Conservation (phyloP, 1,140 invertebrate genomes). For the Drosophila subobscura region DNA sequence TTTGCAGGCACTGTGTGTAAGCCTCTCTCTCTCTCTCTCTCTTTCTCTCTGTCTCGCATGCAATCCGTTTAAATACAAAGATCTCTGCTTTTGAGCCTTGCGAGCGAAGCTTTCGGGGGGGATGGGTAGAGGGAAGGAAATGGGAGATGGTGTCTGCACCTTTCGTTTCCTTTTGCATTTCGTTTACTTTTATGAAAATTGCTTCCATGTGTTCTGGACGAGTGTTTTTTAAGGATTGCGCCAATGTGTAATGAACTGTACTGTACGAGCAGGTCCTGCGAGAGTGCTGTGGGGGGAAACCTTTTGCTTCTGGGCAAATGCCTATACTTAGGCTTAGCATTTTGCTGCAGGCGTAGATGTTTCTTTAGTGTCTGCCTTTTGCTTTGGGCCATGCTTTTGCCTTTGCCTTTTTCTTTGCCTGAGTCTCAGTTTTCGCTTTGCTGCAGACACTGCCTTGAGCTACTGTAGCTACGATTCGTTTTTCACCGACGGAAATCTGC, state of each 20-base stretch:
- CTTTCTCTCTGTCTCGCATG: conserved; percentile 30
- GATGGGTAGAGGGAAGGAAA: background rate
- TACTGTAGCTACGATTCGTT: no score
- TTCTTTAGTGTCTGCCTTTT: no score
- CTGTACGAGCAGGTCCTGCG: conserved; percentile 18
- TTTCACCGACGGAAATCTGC: no score
- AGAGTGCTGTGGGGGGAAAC: conserved; percentile 12
- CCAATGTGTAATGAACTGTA: conserved; percentile 66
- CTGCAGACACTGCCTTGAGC: no score
- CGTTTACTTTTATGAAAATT: conserved; percentile 77
- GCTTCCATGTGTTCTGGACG: conserved; percentile 41
- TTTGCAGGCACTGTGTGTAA: conserved; percentile 19
- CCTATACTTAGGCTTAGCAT: no score
- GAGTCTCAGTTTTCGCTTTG: conserved; percentile 14
- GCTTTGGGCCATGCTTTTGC: background rate
- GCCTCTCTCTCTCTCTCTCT: conserved; percentile 23
- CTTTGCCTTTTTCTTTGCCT: background rate
- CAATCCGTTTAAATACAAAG: conserved; percentile 66
- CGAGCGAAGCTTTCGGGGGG: no score
- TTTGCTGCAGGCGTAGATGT: no score
- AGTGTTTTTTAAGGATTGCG: conserved; percentile 59
- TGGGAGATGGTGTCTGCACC: background rate
- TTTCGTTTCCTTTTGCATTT: conserved; percentile 41
- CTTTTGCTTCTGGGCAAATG: no score
- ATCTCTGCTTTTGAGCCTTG: conserved; percentile 38